Conservation (phyloP, 2,888 invertebrate species). For the Chalcis sispes region DNA sequence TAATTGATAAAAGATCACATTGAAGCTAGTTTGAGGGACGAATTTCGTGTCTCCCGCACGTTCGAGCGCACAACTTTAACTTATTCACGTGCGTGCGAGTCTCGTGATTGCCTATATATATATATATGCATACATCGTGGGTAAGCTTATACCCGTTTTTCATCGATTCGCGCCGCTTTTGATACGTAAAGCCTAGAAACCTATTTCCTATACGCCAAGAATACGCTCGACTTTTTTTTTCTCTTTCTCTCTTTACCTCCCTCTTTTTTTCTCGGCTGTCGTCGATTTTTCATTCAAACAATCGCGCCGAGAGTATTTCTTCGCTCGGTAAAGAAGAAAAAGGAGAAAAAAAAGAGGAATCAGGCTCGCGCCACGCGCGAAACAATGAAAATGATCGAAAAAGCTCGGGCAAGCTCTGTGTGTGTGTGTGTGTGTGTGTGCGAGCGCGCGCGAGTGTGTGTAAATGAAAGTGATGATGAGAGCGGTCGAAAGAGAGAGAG, state of each 20-base stretch:
- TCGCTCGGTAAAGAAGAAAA: too few relatives aligned
- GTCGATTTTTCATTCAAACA: background rate
- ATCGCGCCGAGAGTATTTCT: background rate
- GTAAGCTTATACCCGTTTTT: background rate
- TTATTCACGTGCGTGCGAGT: background rate
- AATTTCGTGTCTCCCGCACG: slow-evolving; percentile 6
- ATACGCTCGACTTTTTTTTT: too few relatives aligned
- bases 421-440: background rate
- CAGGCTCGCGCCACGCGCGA: background rate
- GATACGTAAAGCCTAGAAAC: slow-evolving; percentile 43
- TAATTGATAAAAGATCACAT: too few relatives aligned
- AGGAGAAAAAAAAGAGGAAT: background rate
- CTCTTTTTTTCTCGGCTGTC: slow-evolving; percentile 20
- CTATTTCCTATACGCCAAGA: slow-evolving; percentile 33
- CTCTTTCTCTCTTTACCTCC: slow-evolving; percentile 31
- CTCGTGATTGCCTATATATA: background rate
- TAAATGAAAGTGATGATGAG: too few relatives aligned
- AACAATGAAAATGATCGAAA: background rate
- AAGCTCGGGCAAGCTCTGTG: slow-evolving; percentile 38
- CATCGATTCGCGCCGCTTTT: slow-evolving; percentile 31
- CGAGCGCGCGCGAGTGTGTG: too few relatives aligned
- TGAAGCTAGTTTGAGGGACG: too few relatives aligned
- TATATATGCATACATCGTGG: slow-evolving; percentile 35
- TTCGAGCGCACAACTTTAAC: slow-evolving; percentile 21
- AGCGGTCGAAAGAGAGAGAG: background rate